Base-by-base conservation (phyloP, 2,888 invertebrate genomes). In the Zygothrica quintamaculata region DNA sequence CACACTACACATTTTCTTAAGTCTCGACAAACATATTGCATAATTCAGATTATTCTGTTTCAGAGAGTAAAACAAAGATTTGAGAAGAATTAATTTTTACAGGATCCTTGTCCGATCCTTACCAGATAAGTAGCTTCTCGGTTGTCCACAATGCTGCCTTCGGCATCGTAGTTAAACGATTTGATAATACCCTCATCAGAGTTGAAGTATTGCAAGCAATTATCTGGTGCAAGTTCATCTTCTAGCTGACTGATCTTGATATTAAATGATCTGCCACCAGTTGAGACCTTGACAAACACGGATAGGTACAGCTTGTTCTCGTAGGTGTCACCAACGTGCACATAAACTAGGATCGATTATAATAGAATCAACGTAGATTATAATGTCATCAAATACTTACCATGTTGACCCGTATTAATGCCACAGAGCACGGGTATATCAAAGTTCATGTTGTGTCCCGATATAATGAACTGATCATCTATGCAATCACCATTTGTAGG, bases 41-140 rank as follows among this genome's bases (percentile, higher is more conserved):
- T 96, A 96, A 88, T 96, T 95, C 2, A 95, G 89, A 88, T 95
- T 95, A 84, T 95, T 96, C 95, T 95, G 88, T 25, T n/a, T n/a
- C n/a, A n/a, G n/a, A n/a, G n/a, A n/a, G n/a, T n/a, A n/a, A n/a
- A n/a, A n/a, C n/a, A n/a, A n/a, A n/a, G n/a, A n/a, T n/a, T n/a
- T n/a, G n/a, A n/a, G n/a, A n/a, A n/a, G n/a, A n/a, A n/a, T n/a
- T n/a, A n/a, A n/a, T n/a, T n/a, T n/a, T n/a, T n/a, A n/a, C n/a
- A n/a, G n/a, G n/a, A n/a, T n/a, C n/a, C n/a, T n/a, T n/a, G n/a
- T n/a, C n/a, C n/a, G n/a, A n/a, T 36, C 88, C 92, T 90, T 91
- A 95, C 95, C 81, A 94, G 92, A 88, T 95, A 95, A 59, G 93
- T 93, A 0, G 93, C 93, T 18, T 88, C 88, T 72, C 93, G 92